A percentile compares a stretch with the other conserved stretches of the same genome.
phyloP scores from a whole-genome alignment of 2,797 vertebrate species.

The Rhinichthys osculus region DNA sequence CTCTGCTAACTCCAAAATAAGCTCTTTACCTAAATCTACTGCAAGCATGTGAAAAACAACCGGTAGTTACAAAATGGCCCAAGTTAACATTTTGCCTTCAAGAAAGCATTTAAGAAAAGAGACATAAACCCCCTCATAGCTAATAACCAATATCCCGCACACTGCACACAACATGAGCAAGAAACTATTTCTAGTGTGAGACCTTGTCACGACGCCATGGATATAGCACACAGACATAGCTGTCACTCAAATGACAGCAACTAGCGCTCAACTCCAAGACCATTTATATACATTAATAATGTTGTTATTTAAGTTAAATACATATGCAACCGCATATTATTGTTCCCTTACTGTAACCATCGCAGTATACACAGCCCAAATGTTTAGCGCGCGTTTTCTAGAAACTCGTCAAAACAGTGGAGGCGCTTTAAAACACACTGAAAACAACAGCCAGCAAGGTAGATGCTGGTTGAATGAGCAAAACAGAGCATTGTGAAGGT shows the following conservation, averaged over 20 bases:
- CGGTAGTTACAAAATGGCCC: slow-evolving; percentile 28
- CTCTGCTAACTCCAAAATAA: slow-evolving; percentile 12
- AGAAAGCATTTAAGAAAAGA: slow-evolving; percentile 3
- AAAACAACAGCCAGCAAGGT: slow-evolving; percentile 1
- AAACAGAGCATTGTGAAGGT: background rate
- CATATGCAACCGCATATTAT: background rate
- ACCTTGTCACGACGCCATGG: slow-evolving; percentile 56
- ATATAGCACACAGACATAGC: slow-evolving; percentile 69
- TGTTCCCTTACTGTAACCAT: background rate
- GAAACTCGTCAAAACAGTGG: slow-evolving; percentile 6
- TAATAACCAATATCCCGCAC: slow-evolving; percentile 17
- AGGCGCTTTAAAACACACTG: slow-evolving; percentile 1
- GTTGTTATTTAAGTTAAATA: background rate
- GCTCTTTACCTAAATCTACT: slow-evolving; percentile 18
- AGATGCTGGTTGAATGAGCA: background rate
- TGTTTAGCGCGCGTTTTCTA: slow-evolving; percentile 32
- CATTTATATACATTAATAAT: slow-evolving; percentile 8
- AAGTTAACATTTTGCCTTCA: slow-evolving; percentile 59
- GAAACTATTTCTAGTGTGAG: slow-evolving; percentile 63
- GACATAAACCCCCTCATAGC: background rate
- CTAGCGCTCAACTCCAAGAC: slow-evolving; percentile 38
- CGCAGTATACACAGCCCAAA: background rate
- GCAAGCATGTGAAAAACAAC: slow-evolving; percentile 11
- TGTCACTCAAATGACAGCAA: slow-evolving; percentile 68
- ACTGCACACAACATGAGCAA: slow-evolving; percentile 38